These are phyloP conservation scores for Camelus bactrianus DNA, from an alignment of 2,113 vertebrate species.

Conservation along the genomic window DNA sequence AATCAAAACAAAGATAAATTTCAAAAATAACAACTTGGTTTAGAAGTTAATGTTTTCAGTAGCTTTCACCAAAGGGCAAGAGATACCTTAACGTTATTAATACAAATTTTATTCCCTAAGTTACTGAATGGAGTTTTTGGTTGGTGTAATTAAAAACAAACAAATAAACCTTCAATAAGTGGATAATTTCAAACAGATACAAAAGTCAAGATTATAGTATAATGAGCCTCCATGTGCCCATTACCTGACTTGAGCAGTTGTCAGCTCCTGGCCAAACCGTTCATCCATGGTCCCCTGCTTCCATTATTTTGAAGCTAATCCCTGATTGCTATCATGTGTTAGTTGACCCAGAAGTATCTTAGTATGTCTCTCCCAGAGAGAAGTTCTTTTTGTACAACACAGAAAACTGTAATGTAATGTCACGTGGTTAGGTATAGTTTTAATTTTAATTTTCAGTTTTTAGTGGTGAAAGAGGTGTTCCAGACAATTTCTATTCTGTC, in stretches of 20 bases:
- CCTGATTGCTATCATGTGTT: not conserved
- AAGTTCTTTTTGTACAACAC: not conserved
- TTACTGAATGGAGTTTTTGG: not conserved
- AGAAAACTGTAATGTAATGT: not conserved
- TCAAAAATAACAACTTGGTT: not conserved
- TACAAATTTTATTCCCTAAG: not conserved
- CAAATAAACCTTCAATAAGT: not conserved
- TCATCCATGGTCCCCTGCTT: no score
- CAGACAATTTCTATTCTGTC: slow-evolving; percentile 12
- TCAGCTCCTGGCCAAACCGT: no score
- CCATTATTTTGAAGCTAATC: not conserved
- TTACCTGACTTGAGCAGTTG: not conserved
- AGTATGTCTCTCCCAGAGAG: not conserved
- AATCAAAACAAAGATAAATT: not conserved
- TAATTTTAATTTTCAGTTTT: not conserved
- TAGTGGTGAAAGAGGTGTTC: not conserved
- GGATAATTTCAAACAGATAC: not conserved
- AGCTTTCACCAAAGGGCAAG: not conserved
- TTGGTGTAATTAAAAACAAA: not conserved
- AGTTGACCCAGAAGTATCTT: not conserved
- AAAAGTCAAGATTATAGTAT: not conserved
- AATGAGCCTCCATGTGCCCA: not conserved
- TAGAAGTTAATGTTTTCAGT: not conserved
- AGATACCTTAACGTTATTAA: not conserved
- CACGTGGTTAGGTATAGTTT: not conserved